Evolutionary conservation across 2,888 invertebrate species (phyloP).

Genomic region (Rhorus exstirpatorius): DNA sequence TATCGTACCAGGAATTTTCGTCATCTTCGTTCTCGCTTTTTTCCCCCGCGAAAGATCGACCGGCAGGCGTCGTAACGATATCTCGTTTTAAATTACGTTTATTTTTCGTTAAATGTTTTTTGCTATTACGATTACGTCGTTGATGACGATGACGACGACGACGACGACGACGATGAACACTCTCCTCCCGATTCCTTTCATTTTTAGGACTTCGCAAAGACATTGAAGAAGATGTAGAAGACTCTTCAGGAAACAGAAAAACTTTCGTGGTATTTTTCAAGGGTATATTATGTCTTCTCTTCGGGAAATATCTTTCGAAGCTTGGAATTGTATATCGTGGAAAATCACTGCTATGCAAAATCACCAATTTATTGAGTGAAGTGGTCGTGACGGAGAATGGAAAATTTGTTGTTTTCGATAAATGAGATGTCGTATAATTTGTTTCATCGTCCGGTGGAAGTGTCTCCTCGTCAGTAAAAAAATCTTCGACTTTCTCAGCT

Average conservation of each 20-base stretch:
- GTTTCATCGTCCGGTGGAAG: conserved; percentile 65
- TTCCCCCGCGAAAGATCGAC: neutral
- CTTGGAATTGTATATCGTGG: conserved; percentile 34
- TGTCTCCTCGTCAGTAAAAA: conserved; percentile 50
- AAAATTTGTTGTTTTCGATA: conserved; percentile 16
- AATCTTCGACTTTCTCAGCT: conserved; percentile 60
- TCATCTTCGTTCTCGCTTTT: conserved; percentile 38
- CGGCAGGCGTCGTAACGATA: neutral
- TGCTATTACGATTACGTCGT: conserved; percentile 5
- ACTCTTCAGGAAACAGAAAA: conserved; percentile 38
- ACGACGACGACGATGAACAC: conserved; percentile 28
- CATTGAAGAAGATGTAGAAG: neutral
- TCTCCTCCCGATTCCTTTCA: conserved; percentile 9
- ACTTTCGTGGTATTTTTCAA: conserved; percentile 16
- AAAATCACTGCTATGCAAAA: conserved; percentile 13
- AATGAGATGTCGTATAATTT: neutral
- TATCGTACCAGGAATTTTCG: conserved; percentile 33
- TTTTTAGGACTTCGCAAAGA: neutral
- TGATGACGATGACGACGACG: conserved; percentile 32
- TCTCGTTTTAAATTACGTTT: conserved; percentile 1
- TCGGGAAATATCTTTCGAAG: neutral
- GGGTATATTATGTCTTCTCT: neutral
- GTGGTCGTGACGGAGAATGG: neutral
- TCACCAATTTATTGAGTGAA: neutral
- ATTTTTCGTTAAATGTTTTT: conserved; percentile 4